Conservation (phyloP, 1,140 invertebrate genomes). For the Oncopodura yosiiana region DNA sequence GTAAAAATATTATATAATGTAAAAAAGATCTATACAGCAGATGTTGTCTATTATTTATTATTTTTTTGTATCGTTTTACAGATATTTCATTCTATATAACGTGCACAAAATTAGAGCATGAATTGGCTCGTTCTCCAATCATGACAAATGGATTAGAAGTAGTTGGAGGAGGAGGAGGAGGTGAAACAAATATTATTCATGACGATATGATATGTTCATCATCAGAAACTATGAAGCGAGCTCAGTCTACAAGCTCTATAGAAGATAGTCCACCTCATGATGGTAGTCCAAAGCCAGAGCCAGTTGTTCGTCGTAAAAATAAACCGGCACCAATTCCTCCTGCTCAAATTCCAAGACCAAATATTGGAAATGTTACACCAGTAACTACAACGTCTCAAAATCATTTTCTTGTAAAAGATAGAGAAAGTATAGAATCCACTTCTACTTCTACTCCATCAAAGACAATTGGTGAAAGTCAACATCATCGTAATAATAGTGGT, state of each 20-base stretch:
- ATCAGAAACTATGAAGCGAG: slow-evolving; percentile 46
- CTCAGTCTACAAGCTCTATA: slow-evolving; percentile 56
- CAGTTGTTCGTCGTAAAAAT: slow-evolving; percentile 47
- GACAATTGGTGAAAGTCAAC: no score
- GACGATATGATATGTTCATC: no score
- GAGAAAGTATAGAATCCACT: neutral
- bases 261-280: slow-evolving; percentile 49
- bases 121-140: slow-evolving; percentile 4
- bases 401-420: no score
- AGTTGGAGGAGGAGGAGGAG: neutral
- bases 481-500: no score
- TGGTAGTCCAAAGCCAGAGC: slow-evolving; percentile 61
- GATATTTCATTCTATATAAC: slow-evolving; percentile 36
- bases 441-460: neutral
- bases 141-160: neutral
- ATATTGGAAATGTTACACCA: neutral
- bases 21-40: neutral
- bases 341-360: neutral
- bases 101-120: slow-evolving; percentile 22
- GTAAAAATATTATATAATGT: slow-evolving; percentile 39
- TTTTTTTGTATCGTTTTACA: slow-evolving; percentile 9
- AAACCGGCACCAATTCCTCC: slow-evolving; percentile 38
- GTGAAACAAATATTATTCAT: no score
- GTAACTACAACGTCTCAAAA: neutral
- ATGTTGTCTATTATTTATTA: neutral